Percentiles rank a stretch among this genome's conserved stretches.
phyloP scores from a whole-genome alignment of 2,888 invertebrate genomes.

The Drosophila borborema region DNA sequence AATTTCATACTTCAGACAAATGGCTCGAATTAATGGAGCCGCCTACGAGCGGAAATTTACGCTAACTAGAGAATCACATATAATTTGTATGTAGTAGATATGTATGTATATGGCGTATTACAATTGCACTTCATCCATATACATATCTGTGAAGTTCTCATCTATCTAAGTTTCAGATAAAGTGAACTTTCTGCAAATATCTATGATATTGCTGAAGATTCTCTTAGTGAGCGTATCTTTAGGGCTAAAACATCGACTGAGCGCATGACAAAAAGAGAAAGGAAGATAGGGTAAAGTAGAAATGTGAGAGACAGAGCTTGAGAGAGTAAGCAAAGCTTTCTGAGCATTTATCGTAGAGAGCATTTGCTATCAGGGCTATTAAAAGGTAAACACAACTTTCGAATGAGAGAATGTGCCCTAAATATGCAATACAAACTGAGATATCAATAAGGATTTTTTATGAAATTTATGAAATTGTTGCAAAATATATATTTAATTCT shows the following conservation, averaged over 20 bases:
- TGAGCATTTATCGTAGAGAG: too few relatives aligned
- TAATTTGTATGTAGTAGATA: neutral
- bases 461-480: neutral
- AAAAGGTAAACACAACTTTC: neutral
- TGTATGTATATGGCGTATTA: neutral
- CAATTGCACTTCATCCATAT: too few relatives aligned
- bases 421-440: neutral
- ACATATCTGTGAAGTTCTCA: neutral
- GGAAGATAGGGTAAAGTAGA: neutral
- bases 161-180: neutral
- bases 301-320: neutral
- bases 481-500: too few relatives aligned
- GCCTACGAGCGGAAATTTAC: conserved; percentile 31
- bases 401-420: neutral
- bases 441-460: neutral
- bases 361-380: neutral
- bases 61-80: neutral
- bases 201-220: neutral
- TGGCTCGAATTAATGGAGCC: conserved; percentile 45
- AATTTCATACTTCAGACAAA: conserved; percentile 22
- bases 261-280: neutral
- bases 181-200: neutral
- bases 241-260: neutral
- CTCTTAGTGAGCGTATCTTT: neutral
- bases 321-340: neutral